Evolutionary conservation across 2,797 vertebrate genomes (phyloP), one percentile per base, ranked within the genome.

Genomic region (Ceryle rudis): DNA sequence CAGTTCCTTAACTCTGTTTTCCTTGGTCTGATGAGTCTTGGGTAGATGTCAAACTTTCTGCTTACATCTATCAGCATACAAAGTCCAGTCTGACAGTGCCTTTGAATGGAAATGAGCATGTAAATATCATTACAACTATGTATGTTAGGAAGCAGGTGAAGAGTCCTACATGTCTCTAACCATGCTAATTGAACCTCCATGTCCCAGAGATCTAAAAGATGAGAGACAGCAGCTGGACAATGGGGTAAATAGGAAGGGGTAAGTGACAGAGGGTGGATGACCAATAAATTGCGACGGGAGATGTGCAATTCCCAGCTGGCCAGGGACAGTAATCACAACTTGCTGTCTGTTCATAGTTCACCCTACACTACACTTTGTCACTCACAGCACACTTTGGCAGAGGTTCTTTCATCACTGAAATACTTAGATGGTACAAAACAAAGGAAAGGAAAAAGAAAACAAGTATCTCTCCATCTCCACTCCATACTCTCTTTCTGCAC

Each of bases 221-320:
- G 26, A 93, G 70, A 93, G 26, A n/a, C 25, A 66, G 39, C 77
- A 93, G 87, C 58, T 95, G 96, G 82, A 52, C 0, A 21, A 62
- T 66, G 66, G 58, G 44, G 37, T 70, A 93, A 83, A 62, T 58
- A 73, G 61, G 71, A 86, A 44, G 31, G 70, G 42, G 29, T 58
- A 91, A 62, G 72, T 91, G 87, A 75, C 46, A 66, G 69, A 87
- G 74, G 39, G 70, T 29, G 35, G n/a, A 44, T 65, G 79, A 86
- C 82, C 62, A 69, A 75, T 70, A 94, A 88, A 95, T 79, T 79
- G 67, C n/a, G 70, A 89, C n/a, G 84, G 75, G 75, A 85, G 75
- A 81, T 47, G 70, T 69, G 51, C 58, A 93, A 72, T 88, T 90
- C 72, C 66, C 94, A 94, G 77, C 79, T 86, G 89, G 58, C 73